phyloP scores from a whole-genome alignment of 2,797 vertebrate genomes.

The Melanotaenia maccullochi region DNA sequence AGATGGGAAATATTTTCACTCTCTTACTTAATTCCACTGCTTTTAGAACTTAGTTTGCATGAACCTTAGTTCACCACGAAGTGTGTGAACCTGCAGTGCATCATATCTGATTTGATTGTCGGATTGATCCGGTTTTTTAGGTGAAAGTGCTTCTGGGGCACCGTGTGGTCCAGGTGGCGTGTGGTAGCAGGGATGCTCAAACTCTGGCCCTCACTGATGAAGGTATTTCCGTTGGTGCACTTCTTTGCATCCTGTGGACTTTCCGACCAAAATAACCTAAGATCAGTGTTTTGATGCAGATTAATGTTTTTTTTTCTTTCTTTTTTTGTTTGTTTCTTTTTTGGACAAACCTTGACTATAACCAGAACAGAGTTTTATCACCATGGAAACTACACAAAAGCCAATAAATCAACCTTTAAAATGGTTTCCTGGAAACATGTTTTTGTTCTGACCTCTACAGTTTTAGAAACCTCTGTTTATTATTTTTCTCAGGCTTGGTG shows the following conservation, averaged over 20 bases:
- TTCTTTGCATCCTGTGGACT: neutral
- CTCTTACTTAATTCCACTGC: neutral
- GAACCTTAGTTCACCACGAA: neutral
- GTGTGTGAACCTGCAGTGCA: neutral
- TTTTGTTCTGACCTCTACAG: neutral
- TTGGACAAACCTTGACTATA: neutral
- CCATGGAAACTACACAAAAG: neutral
- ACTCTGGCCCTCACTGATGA: constrained; percentile 97
- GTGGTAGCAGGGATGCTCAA: constrained; percentile 97
- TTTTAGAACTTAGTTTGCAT: neutral
- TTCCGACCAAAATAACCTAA: neutral
- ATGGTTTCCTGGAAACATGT: too few species aligned
- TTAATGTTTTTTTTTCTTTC: too few species aligned
- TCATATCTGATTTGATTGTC: neutral
- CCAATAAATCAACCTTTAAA: neutral
- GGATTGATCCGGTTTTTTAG: constrained; percentile 68
- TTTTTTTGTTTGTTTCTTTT: too few species aligned
- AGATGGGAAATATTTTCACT: neutral
- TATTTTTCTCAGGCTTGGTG: constrained; percentile 86
- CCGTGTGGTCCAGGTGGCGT: constrained; percentile 96
- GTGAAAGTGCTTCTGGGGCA: constrained; percentile 98
- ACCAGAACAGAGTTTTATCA: neutral
- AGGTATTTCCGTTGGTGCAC: constrained; percentile 80
- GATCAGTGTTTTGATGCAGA: neutral
- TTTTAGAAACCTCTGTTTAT: neutral